Evolutionary conservation across 2,797 vertebrate genomes (phyloP).

Genomic region (Galagoides demidoff): DNA sequence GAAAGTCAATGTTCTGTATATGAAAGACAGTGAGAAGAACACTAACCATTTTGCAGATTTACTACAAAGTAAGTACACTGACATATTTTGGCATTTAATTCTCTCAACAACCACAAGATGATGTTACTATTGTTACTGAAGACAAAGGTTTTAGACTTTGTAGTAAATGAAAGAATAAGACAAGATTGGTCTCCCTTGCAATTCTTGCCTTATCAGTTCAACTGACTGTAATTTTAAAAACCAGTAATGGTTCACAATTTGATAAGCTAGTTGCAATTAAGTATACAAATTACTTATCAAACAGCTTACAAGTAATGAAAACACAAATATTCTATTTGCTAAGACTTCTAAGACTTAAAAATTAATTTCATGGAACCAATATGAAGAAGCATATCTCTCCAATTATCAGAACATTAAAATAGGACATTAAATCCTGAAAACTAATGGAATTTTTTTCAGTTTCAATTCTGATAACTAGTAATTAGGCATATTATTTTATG

Average conservation of each 20-base stretch:
- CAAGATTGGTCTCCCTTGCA: neutral
- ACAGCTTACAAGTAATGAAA: neutral
- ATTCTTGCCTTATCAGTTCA: constrained; percentile 19
- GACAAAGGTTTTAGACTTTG: neutral
- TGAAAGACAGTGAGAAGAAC: neutral
- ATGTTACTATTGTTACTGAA: neutral
- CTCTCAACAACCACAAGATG: neutral
- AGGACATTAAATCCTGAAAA: constrained; percentile 55
- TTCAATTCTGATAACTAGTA: constrained; percentile 54
- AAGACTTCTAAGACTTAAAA: constrained; percentile 2
- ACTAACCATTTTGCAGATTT: neutral
- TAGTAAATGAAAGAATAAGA: constrained; percentile 14
- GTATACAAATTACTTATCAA: constrained; percentile 38
- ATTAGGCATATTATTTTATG: constrained; percentile 35
- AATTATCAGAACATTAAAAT: constrained; percentile 54
- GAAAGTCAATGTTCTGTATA: neutral
- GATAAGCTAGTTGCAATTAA: constrained; percentile 39
- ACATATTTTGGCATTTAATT: neutral
- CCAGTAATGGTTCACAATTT: neutral
- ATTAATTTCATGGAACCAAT: constrained; percentile 36
- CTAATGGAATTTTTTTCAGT: neutral
- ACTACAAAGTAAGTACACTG: neutral
- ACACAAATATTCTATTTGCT: constrained; percentile 17
- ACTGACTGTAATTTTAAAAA: neutral
- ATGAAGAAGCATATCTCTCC: neutral